Conservation (phyloP, 1,140 invertebrate genomes). For the Pseudomyrmex sp. region DNA sequence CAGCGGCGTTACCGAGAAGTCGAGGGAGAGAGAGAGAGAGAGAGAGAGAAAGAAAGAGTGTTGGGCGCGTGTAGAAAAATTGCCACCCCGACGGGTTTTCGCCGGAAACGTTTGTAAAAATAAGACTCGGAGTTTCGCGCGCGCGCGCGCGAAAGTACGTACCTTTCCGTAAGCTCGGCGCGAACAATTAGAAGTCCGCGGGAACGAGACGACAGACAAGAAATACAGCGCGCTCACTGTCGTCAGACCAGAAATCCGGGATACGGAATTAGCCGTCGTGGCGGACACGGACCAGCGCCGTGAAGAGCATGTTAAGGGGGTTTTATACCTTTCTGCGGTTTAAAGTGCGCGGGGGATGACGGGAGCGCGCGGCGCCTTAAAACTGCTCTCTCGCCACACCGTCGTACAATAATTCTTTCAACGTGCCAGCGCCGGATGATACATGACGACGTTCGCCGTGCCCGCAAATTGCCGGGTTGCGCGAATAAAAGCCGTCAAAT, state of each 20-base stretch:
- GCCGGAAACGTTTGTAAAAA: conserved; percentile 60
- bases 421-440: conserved; percentile 11
- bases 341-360: conserved; percentile 28
- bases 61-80: conserved; percentile 25
- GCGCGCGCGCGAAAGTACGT: background rate
- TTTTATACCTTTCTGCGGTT: conserved; percentile 46
- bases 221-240: conserved; percentile 59
- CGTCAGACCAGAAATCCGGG: conserved; percentile 80
- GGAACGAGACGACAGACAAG: conserved; percentile 26
- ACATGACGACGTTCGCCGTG: background rate
- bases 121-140: conserved; percentile 8
- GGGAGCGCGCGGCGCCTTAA: background rate
- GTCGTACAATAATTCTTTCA: conserved; percentile 35
- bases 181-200: conserved; percentile 66
- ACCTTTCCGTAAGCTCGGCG: background rate
- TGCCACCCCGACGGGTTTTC: background rate
- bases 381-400: background rate
- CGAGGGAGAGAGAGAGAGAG: background rate
- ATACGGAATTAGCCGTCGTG: conserved; percentile 75
- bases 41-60: background rate
- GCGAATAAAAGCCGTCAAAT: conserved; percentile 19
- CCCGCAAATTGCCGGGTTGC: conserved; percentile 17
- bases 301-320: conserved; percentile 60
- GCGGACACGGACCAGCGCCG: conserved; percentile 16
- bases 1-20: background rate